Evolutionary conservation across 2,888 invertebrate species (phyloP).

Genomic region (Dicyrtoma fusca): DNA sequence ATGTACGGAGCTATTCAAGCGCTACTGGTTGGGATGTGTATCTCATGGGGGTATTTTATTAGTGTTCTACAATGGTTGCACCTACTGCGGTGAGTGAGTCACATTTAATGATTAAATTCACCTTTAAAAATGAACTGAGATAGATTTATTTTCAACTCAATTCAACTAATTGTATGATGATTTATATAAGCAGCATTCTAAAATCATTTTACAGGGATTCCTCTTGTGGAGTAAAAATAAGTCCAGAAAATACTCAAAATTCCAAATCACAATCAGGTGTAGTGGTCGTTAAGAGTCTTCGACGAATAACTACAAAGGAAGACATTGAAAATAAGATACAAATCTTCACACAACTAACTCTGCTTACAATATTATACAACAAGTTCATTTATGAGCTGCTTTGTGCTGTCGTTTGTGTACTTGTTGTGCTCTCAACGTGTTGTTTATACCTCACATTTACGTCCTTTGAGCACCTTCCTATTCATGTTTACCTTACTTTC

Average conservation of each 20-base stretch:
- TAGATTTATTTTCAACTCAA: too few relatives aligned
- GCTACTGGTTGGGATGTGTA: neutral
- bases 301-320: too few relatives aligned
- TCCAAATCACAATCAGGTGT: too few relatives aligned
- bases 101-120: too few relatives aligned
- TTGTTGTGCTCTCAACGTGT: neutral
- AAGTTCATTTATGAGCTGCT: neutral
- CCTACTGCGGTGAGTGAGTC: neutral
- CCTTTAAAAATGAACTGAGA: too few relatives aligned
- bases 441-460: conserved; percentile 1
- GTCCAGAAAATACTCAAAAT: too few relatives aligned
- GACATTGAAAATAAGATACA: neutral
- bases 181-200: too few relatives aligned
- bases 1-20: too few relatives aligned
- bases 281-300: too few relatives aligned
- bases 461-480: neutral
- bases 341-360: neutral
- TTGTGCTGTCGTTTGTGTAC: neutral
- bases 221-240: too few relatives aligned
- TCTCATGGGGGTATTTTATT: conserved; percentile 3
- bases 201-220: too few relatives aligned
- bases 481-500: conserved; percentile 12
- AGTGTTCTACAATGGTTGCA: neutral
- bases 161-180: too few relatives aligned
- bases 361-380: conserved; percentile 7